These are phyloP conservation scores for Danio jaintianensis DNA, from an alignment of 2,797 vertebrate species.

Conservation along the genomic window DNA sequence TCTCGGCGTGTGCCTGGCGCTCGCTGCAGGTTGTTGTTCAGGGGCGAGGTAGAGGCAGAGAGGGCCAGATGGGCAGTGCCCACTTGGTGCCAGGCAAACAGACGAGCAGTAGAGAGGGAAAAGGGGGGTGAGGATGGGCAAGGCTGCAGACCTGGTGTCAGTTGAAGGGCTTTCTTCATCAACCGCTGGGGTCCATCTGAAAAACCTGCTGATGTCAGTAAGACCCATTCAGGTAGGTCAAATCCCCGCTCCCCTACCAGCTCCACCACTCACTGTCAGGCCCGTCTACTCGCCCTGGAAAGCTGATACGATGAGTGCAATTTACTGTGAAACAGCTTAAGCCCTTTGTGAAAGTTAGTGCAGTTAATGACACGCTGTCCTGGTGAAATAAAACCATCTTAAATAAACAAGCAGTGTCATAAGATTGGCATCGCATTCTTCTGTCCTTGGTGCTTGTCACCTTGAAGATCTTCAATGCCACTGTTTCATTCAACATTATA, in stretches of 20 bases:
- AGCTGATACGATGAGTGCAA: conserved; percentile 60
- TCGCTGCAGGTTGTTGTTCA: conserved; percentile 82
- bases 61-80: conserved; percentile 82
- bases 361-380: background rate
- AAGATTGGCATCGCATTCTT: background rate
- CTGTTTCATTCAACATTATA: background rate
- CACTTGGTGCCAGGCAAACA: conserved; percentile 76
- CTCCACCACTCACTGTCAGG: conserved; percentile 64
- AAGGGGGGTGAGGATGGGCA: conserved; percentile 27
- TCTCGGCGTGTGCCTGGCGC: conserved; percentile 65
- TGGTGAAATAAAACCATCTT: background rate
- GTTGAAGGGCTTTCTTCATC: conserved; percentile 90
- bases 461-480: conserved; percentile 6
- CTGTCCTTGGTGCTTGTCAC: background rate
- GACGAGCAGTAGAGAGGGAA: conserved; percentile 78
- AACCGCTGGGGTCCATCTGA: conserved; percentile 85
- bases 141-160: conserved; percentile 81
- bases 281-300: conserved; percentile 61
- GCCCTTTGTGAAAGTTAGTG: conserved; percentile 26
- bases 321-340: conserved; percentile 62
- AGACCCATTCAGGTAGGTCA: conserved; percentile 84
- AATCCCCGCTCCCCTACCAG: conserved; percentile 55
- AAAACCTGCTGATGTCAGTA: conserved; percentile 87
- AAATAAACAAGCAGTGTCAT: background rate
- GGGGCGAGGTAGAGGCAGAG: conserved; percentile 80